Conservation (phyloP, 2,113 vertebrate genomes). For the Hippocampus mohnikei region DNA sequence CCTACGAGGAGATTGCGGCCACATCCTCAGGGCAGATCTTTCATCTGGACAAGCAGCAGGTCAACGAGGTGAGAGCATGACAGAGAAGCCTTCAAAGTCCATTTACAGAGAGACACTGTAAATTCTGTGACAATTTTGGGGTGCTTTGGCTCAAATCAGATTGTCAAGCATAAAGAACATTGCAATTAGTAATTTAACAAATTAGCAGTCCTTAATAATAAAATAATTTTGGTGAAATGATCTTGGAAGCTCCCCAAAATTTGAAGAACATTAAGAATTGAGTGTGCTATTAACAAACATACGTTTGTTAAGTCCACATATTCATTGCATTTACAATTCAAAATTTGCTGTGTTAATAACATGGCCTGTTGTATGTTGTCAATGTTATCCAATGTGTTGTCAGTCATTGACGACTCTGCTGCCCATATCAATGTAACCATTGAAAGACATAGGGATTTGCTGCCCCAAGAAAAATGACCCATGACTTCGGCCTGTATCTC, state of each 20-base stretch:
- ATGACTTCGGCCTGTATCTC: too few relatives aligned
- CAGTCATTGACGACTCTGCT: too few relatives aligned
- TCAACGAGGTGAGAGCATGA: slow-evolving; percentile 81
- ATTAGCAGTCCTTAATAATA: not conserved
- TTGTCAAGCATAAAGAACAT: not conserved
- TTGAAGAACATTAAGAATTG: not conserved
- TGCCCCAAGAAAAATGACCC: too few relatives aligned
- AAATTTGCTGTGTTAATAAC: too few relatives aligned
- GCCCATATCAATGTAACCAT: too few relatives aligned
- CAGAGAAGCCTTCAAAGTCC: not conserved
- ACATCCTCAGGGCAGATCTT: slow-evolving; percentile 92
- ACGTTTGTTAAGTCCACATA: too few relatives aligned
- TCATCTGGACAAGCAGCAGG: slow-evolving; percentile 92
- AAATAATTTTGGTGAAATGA: not conserved
- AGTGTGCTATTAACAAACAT: too few relatives aligned
- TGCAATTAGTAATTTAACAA: not conserved
- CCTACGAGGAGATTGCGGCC: slow-evolving; percentile 87
- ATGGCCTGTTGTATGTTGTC: too few relatives aligned
- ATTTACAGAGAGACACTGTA: not conserved
- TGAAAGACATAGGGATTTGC: too few relatives aligned
- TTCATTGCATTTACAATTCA: too few relatives aligned
- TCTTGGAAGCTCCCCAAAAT: not conserved
- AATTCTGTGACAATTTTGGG: too few relatives aligned
- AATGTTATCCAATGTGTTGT: too few relatives aligned
- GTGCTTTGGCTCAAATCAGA: not conserved